Evolutionary conservation across 2,888 invertebrate species (phyloP).

Genomic region (Julus scanicus): DNA sequence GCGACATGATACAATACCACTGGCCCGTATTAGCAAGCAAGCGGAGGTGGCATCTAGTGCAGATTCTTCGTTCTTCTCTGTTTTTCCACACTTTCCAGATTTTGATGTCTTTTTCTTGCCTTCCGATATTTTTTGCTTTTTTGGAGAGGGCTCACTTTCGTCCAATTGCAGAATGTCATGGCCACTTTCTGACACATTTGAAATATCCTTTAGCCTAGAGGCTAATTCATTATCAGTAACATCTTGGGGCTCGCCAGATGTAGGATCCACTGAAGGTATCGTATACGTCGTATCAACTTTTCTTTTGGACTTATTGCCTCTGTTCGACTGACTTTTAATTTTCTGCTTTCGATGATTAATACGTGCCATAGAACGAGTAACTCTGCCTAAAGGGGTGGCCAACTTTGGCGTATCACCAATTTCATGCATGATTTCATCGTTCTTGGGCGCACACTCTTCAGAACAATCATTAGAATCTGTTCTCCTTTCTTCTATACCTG

Average conservation of each 20-base stretch:
- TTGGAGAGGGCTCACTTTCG: neutral
- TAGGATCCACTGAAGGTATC: neutral
- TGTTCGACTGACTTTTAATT: neutral
- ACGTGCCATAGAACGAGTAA: constrained; percentile 19
- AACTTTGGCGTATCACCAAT: neutral
- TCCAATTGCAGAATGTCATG: neutral
- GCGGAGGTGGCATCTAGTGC: neutral
- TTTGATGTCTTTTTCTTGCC: neutral
- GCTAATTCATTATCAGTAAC: neutral
- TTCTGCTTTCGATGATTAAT: neutral
- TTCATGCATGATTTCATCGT: neutral
- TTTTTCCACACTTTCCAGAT: neutral
- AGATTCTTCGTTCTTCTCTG: neutral
- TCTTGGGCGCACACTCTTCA: neutral
- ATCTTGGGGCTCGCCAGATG: neutral
- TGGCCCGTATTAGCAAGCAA: neutral
- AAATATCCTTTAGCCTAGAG: neutral
- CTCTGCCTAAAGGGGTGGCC: neutral
- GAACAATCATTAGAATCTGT: neutral
- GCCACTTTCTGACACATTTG: neutral
- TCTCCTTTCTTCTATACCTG: neutral
- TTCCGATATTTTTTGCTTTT: neutral
- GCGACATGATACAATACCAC: constrained; percentile 41
- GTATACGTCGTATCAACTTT: neutral
- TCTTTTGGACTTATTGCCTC: neutral